Evolutionary conservation across 2,888 invertebrate genomes (phyloP).

Genomic region (Hypomecis punctinalis): DNA sequence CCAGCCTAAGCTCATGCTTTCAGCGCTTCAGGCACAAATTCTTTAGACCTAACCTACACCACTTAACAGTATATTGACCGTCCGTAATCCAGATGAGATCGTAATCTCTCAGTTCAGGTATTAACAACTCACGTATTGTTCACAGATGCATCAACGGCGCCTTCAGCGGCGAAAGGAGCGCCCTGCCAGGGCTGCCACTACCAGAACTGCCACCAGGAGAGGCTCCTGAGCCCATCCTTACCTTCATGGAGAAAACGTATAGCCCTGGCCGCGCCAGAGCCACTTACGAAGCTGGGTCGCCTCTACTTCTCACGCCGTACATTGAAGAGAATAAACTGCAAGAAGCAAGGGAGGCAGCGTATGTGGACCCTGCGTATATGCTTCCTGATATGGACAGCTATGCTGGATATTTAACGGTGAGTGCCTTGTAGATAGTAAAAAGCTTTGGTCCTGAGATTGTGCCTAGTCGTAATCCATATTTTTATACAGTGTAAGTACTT

Average conservation of each 20-base stretch:
- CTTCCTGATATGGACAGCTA: slow-evolving; percentile 80
- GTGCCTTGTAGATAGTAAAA: slow-evolving; percentile 27
- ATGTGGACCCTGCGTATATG: slow-evolving; percentile 69
- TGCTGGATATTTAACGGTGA: slow-evolving; percentile 78
- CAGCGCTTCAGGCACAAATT: no score
- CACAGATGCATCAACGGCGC: slow-evolving; percentile 57
- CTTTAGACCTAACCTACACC: no score
- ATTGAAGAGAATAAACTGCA: slow-evolving; percentile 81
- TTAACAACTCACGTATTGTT: slow-evolving; percentile 1
- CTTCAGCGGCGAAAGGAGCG: slow-evolving; percentile 52
- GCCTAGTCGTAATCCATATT: background rate
- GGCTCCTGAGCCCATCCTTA: slow-evolving; percentile 75
- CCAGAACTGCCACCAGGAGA: slow-evolving; percentile 76
- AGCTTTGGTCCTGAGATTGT: background rate
- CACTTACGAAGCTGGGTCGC: slow-evolving; percentile 73
- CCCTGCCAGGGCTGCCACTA: slow-evolving; percentile 61
- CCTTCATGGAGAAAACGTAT: slow-evolving; percentile 76
- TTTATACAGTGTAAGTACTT: no score
- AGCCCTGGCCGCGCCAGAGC: slow-evolving; percentile 57
- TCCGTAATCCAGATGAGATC: no score
- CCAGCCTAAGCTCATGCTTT: no score
- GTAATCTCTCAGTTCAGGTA: background rate
- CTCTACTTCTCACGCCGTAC: slow-evolving; percentile 82
- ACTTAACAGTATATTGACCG: no score
- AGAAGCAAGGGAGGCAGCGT: slow-evolving; percentile 77